Conservation (phyloP, 2,113 vertebrate species). For the Phycodurus eques region DNA sequence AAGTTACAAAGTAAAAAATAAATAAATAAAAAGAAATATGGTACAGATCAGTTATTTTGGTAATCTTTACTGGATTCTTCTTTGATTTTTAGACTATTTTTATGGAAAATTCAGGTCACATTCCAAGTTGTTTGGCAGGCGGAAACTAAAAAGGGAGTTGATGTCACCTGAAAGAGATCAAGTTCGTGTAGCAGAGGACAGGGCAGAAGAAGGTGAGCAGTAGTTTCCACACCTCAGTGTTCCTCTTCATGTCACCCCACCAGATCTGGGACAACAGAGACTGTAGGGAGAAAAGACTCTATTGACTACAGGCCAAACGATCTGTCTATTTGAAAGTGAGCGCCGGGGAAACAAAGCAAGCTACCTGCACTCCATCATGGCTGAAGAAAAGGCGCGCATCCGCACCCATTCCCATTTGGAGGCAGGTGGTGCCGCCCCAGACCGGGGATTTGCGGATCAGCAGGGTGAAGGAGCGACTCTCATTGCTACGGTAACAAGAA, state of each 20-base stretch:
- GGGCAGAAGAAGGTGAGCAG: slow-evolving; percentile 81
- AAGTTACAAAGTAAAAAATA: too few relatives aligned
- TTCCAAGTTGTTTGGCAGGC: neutral
- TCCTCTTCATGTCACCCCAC: slow-evolving; percentile 87
- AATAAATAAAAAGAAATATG: too few relatives aligned
- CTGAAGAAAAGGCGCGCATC: slow-evolving; percentile 85
- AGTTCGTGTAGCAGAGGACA: slow-evolving; percentile 77
- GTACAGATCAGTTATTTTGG: too few relatives aligned
- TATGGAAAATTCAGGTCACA: too few relatives aligned
- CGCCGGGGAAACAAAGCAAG: neutral
- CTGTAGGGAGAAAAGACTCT: slow-evolving; percentile 50
- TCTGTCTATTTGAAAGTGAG: neutral
- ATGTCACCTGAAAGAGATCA: slow-evolving; percentile 81
- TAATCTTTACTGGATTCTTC: too few relatives aligned
- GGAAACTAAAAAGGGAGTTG: neutral
- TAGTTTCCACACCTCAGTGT: slow-evolving; percentile 80
- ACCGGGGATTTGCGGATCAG: slow-evolving; percentile 76
- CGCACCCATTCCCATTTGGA: slow-evolving; percentile 81
- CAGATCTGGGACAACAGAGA: slow-evolving; percentile 86
- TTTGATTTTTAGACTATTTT: too few relatives aligned
- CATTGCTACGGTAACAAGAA: slow-evolving; percentile 79
- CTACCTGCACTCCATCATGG: slow-evolving; percentile 86
- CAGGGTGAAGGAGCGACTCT: slow-evolving; percentile 76
- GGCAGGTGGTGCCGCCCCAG: slow-evolving; percentile 82
- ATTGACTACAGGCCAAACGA: neutral